Evolutionary conservation across 2,113 vertebrate species (phyloP).

Genomic region (Oryzias curvinotus): DNA sequence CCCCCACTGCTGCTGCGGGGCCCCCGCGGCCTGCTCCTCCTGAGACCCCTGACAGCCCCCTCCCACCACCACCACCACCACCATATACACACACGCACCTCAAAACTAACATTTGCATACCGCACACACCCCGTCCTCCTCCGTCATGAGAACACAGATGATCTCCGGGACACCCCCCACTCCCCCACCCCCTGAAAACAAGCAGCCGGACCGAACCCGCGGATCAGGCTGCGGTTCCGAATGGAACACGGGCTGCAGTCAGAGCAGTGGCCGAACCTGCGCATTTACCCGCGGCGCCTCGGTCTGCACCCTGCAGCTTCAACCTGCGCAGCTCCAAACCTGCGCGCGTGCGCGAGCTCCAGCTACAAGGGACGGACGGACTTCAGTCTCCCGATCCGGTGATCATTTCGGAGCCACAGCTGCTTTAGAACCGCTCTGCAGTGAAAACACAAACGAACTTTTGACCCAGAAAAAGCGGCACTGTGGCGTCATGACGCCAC

Average conservation of each 20-base stretch:
- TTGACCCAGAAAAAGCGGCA: no score
- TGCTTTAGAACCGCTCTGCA: no score
- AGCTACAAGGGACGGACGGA: no score
- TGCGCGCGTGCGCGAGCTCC: no score
- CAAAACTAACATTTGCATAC: slow-evolving; percentile 18
- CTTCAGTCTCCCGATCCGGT: no score
- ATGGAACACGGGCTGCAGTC: not conserved
- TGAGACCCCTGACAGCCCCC: slow-evolving; percentile 46
- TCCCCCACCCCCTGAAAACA: not conserved
- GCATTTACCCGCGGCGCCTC: no score
- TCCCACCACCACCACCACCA: slow-evolving; percentile 3
- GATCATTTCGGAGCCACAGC: no score
- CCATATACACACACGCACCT: slow-evolving; percentile 15
- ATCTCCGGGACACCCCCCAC: slow-evolving; percentile 1
- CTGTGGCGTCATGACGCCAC: no score
- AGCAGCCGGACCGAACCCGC: slow-evolving; percentile 16
- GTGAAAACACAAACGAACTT: no score
- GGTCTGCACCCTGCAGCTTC: no score
- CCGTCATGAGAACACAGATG: slow-evolving; percentile 21
- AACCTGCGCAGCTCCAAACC: no score
- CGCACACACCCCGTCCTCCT: slow-evolving; percentile 1
- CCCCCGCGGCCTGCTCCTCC: slow-evolving; percentile 54
- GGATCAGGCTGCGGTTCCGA: slow-evolving; percentile 44
- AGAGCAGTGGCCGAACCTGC: no score
- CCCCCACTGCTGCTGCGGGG: slow-evolving; percentile 35